These are phyloP conservation scores for Pediacus dermestoides DNA, from an alignment of 2,888 invertebrate species.

Conservation along the genomic window DNA sequence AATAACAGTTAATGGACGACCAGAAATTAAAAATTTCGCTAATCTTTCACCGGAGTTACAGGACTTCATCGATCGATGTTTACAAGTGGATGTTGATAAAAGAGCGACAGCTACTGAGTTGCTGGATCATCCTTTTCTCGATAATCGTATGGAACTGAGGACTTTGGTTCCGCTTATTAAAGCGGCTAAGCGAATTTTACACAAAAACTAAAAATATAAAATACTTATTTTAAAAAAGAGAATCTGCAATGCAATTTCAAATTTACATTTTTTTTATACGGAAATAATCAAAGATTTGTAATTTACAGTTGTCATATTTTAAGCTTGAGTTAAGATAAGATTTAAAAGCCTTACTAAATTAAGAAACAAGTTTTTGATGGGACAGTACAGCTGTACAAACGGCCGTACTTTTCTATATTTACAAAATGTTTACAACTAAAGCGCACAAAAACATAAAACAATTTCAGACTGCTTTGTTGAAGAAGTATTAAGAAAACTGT, in stretches of 20 bases:
- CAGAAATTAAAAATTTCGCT: slow-evolving; percentile 81
- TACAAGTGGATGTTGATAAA: slow-evolving; percentile 78
- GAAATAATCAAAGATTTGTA: neutral
- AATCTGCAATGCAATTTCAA: no score
- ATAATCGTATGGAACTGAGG: slow-evolving; percentile 73
- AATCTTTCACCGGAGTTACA: slow-evolving; percentile 73
- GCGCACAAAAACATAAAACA: no score
- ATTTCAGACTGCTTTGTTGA: no score
- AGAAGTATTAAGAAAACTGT: no score
- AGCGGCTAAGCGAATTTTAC: slow-evolving; percentile 83
- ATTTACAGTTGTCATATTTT: neutral
- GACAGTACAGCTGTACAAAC: no score
- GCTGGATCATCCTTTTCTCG: slow-evolving; percentile 74
- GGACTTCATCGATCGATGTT: slow-evolving; percentile 82
- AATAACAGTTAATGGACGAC: slow-evolving; percentile 93
- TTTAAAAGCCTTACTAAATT: no score
- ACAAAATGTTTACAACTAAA: no score
- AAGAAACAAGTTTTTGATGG: no score
- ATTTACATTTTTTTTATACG: neutral
- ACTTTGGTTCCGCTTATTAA: slow-evolving; percentile 85
- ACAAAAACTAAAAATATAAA: slow-evolving; percentile 50
- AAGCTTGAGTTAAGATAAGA: no score
- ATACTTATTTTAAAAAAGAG: neutral
- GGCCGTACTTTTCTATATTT: no score
- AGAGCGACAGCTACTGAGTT: slow-evolving; percentile 75